Base-by-base conservation (phyloP, 2,888 invertebrate species). In the Plusia festucae region DNA sequence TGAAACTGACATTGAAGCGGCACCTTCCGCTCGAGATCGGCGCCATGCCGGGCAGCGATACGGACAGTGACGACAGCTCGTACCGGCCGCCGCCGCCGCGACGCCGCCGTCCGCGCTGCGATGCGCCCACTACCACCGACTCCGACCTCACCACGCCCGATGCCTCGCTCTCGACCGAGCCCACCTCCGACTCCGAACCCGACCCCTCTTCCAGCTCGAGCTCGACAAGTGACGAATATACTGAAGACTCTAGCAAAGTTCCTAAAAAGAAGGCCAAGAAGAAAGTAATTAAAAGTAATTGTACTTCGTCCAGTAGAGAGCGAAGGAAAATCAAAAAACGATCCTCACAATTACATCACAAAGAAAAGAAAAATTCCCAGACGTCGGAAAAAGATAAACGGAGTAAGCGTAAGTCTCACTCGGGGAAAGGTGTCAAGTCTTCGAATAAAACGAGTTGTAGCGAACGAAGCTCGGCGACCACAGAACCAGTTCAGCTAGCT, bases 371-470 rank as follows among this genome's bases (percentile, higher is more conserved):
- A 16, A 68, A 20, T 52, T 54, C 44, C 5, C 62, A 75, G 34
- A 61, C 60, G 32, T 27, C 70, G 6, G 82, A 80, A 24, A 81
- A 72, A 34, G 87, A 85, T 27, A 85, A 84, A 49, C 76, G 79
- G 8, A 81, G 78, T 57, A 88, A 88, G 71, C 81, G 86, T 8
- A 92, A 93, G 76, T 88, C 91, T 0, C 82, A 81, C 65, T 86
- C 87, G 13, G 91, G 91, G 0, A 90, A 88, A 61, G 92, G 91
- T 0, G 92, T 91, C 0, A 92, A 93, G 70, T 87, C 88, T 2
- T 90, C 92, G 9, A 89, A 83, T 58, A 78, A 71, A 62, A 40
- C 61, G 44, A 76, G 60, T 60, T 51, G 51, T 34, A 62, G n/a
- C 32, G 74, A 63, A 52, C 49, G 32, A 59, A 64, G 32, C 27